phyloP scores from a whole-genome alignment of 2,113 vertebrate genomes.

The Ellobius talpinus region DNA sequence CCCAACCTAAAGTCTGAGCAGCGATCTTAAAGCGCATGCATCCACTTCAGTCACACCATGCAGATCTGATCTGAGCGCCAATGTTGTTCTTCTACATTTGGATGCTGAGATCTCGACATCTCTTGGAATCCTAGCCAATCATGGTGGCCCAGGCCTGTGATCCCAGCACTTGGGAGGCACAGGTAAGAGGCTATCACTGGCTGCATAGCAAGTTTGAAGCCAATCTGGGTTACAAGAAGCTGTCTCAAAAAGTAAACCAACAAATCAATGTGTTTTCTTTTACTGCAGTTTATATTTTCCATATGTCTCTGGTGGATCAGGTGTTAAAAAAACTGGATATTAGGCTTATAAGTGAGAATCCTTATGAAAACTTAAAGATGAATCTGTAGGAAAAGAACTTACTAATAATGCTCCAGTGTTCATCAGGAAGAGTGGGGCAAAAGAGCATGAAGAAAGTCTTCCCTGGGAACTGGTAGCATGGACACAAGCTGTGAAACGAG shows the following conservation, averaged over 20 bases:
- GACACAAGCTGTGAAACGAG: conserved; percentile 7
- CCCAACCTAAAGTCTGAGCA: background rate
- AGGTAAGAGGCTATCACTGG: background rate
- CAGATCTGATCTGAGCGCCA: background rate
- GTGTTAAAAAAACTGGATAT: background rate
- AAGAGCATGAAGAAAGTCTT: background rate
- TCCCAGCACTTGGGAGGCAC: too few relatives aligned
- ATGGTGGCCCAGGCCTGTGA: background rate
- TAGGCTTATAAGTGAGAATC: background rate
- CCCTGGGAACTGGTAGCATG: background rate
- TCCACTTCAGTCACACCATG: too few relatives aligned
- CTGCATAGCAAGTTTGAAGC: background rate
- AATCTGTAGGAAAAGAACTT: background rate
- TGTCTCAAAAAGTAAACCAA: background rate
- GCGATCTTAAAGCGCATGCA: background rate
- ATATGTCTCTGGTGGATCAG: background rate
- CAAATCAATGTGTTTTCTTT: background rate
- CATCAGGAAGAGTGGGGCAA: background rate
- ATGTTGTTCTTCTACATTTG: background rate
- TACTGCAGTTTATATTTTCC: background rate
- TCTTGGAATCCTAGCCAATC: background rate
- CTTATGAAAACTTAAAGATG: background rate
- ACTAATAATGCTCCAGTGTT: background rate
- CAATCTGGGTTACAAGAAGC: background rate
- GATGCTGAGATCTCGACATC: background rate